Percentiles rank a stretch among this genome's conserved stretches.
These are phyloP conservation scores for Zaprionus lachaisei DNA, from an alignment of 1,140 invertebrate species.

Conservation along the genomic window DNA sequence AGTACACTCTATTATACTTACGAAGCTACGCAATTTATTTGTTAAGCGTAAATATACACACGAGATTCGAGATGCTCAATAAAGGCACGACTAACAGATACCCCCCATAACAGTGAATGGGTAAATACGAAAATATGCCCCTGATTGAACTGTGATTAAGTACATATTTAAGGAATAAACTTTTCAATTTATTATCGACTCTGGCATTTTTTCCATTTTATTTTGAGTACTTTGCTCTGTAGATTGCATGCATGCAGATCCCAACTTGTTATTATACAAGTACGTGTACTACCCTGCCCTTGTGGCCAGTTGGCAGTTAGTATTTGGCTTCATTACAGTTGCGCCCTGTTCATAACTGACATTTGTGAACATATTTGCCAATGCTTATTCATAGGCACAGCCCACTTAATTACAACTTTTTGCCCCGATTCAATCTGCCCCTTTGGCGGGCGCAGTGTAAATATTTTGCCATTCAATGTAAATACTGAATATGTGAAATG, in stretches of 20 bases:
- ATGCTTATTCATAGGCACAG: conserved; percentile 55
- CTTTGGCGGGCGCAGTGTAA: conserved; percentile 24
- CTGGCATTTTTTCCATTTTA: neutral
- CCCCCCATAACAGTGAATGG: neutral
- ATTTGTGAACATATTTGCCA: conserved; percentile 29
- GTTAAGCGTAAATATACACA: neutral
- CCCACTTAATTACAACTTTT: conserved; percentile 68
- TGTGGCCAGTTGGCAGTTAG: neutral
- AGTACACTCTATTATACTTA: conserved; percentile 4
- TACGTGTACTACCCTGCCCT: neutral
- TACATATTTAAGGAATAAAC: neutral
- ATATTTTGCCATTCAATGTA: conserved; percentile 50
- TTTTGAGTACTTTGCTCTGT: neutral
- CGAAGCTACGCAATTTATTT: conserved; percentile 1
- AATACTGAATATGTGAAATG: conserved; percentile 41
- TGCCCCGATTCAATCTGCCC: conserved; percentile 22
- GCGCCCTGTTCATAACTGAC: conserved; percentile 4
- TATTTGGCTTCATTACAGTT: conserved; percentile 14
- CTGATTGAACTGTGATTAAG: too few species aligned
- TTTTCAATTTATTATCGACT: neutral
- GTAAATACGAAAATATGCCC: too few species aligned
- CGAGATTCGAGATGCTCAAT: too few species aligned
- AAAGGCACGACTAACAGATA: neutral
- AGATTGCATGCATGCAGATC: neutral
- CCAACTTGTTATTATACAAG: neutral